Evolutionary conservation across 2,888 invertebrate species (phyloP).

Genomic region (Drosophila tripunctata): DNA sequence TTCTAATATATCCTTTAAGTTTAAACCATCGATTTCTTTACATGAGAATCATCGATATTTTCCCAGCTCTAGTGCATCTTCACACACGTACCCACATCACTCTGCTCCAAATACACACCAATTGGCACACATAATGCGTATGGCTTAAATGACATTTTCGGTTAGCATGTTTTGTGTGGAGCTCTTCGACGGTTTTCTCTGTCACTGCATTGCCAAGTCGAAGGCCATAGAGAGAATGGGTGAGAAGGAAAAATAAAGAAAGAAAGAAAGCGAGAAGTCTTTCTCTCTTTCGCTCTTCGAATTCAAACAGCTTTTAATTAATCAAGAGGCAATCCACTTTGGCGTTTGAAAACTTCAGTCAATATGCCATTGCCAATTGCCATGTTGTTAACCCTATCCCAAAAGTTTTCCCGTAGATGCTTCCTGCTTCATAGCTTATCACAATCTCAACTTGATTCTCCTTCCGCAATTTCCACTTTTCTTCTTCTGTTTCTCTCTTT

Average conservation of each 20-base stretch:
- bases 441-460: neutral
- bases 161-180: slow-evolving; percentile 14
- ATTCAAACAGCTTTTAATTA: slow-evolving; percentile 69
- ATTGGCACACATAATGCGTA: slow-evolving; percentile 47
- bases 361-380: slow-evolving; percentile 65
- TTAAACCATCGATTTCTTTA: too few species aligned
- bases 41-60: too few species aligned
- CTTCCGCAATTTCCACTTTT: neutral
- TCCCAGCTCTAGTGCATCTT: too few species aligned
- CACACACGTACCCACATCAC: slow-evolving; percentile 3
- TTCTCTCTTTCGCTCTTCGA: too few species aligned
- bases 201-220: slow-evolving; percentile 11
- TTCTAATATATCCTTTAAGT: too few species aligned
- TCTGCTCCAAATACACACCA: slow-evolving; percentile 19
- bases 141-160: slow-evolving; percentile 55
- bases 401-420: neutral
- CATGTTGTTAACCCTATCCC: slow-evolving; percentile 19
- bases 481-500: neutral
- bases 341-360: slow-evolving; percentile 53
- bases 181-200: neutral
- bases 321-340: slow-evolving; percentile 75
- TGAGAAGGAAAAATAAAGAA: neutral
- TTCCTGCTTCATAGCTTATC: neutral
- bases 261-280: neutral
- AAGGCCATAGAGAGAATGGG: neutral